Evolutionary conservation across 2,888 invertebrate species (phyloP), one percentile per base, ranked within the genome.

Genomic region (Caenorhabditis sp.): DNA sequence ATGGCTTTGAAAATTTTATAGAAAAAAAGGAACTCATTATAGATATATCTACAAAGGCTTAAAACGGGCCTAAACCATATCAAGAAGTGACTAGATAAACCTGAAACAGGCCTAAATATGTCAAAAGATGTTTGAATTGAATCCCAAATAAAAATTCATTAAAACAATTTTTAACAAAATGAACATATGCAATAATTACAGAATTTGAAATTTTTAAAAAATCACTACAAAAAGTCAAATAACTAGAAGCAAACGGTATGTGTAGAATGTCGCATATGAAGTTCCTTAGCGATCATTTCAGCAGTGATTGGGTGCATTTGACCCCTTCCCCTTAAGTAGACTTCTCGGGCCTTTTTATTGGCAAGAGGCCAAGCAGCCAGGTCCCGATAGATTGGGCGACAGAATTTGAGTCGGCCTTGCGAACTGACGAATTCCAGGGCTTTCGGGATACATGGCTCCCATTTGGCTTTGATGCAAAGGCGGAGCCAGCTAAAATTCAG

Each of bases 331-430:
- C 69, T 67, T 25, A 83, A 62, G 61, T 77, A 83, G 21, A 69
- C 70, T 50, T 83, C 79, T 17, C 81, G 70, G 12, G 76, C 81
- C 36, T 67, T 76, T 23, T 73, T 74, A 23, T 75, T 72, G 54
- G 80, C 71, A 7, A 64, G 49, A 17, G 78, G 70, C 83, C 83
- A 83, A 23, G 60, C 65, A 20, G 79, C 64, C 27, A 83, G 74
- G 54, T 81, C 83, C 63, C 83, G 80, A 85, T 94, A 95, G 59
- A 96, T 90, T 1, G 95, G 95, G 38, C 94, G 91, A 1, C 93
- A 92, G 89, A 92, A 96, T 89, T 96, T 96, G 93, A 95, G 93
- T 64, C 96, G 91, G 43, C 95, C 95, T 86, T 93, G 92, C 21
- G 91, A 91, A 80, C 93, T 93, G 10, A 94, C 92, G 90, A 95